Percentiles rank a stretch among this genome's conserved stretches.
These are phyloP conservation scores for Cyrtodaria siliqua DNA, from an alignment of 2,888 invertebrate genomes.

Conservation along the genomic window DNA sequence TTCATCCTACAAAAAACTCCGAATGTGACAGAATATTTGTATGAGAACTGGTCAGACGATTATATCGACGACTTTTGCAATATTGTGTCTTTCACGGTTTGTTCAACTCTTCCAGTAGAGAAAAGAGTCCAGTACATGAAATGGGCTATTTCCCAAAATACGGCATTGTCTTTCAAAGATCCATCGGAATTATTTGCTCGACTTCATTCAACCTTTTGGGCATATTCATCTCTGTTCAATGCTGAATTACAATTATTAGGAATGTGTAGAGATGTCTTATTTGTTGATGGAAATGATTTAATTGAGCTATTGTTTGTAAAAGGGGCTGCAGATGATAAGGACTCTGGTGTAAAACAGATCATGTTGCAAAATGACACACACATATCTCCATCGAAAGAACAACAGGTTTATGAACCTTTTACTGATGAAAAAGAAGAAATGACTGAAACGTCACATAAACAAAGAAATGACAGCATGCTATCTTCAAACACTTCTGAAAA, in stretches of 20 bases:
- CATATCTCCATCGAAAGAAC: too few relatives aligned
- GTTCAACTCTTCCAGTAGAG: neutral
- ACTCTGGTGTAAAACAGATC: too few relatives aligned
- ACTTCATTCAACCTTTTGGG: constrained; percentile 36
- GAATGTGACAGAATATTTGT: constrained; percentile 6
- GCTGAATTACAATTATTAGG: constrained; percentile 32
- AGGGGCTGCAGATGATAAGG: too few relatives aligned
- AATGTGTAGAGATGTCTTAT: constrained; percentile 8
- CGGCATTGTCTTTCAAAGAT: neutral
- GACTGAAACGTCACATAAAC: too few relatives aligned
- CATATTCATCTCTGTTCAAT: neutral
- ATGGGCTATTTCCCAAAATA: constrained; percentile 4
- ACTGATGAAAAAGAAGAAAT: too few relatives aligned
- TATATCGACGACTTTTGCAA: constrained; percentile 47
- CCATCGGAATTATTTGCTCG: neutral
- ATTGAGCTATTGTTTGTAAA: too few relatives aligned
- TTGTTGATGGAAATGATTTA: too few relatives aligned
- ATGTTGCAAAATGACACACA: too few relatives aligned
- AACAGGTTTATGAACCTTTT: too few relatives aligned
- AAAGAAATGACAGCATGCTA: too few relatives aligned
- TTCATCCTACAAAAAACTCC: constrained; percentile 33
- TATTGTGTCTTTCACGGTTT: constrained; percentile 9
- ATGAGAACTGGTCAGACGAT: constrained; percentile 18
- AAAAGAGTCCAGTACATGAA: constrained; percentile 4
- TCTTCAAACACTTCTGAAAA: too few relatives aligned